These are phyloP conservation scores for Lepus europaeus DNA, from an alignment of 2,113 vertebrate species.

Conservation along the genomic window DNA sequence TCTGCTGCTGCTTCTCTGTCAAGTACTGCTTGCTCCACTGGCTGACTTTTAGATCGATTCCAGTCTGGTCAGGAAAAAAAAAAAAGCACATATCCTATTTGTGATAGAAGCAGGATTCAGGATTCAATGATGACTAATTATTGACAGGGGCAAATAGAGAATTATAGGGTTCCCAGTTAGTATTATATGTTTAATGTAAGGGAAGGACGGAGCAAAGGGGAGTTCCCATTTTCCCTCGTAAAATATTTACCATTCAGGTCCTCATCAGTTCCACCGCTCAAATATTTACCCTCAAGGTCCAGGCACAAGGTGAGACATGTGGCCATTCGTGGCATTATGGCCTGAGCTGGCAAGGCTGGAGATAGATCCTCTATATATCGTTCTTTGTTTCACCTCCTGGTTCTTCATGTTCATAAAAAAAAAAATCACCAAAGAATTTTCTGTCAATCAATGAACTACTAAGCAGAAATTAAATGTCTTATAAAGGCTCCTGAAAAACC, in stretches of 20 bases:
- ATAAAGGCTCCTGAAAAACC: not conserved
- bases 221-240: constrained; percentile 64
- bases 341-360: not conserved
- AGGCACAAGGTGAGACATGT: constrained; percentile 12
- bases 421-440: not conserved
- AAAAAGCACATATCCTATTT: not conserved
- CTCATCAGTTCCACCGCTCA: constrained; percentile 37
- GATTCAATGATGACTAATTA: constrained; percentile 55
- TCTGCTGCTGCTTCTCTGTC: not conserved
- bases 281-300: constrained; percentile 75
- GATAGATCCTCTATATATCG: not conserved
- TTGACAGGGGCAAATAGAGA: constrained; percentile 62
- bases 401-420: not conserved
- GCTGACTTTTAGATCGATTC: not conserved
- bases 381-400: not conserved
- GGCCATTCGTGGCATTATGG: fast-evolving
- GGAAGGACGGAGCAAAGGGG: constrained; percentile 53
- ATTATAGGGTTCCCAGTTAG: constrained; percentile 44
- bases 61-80: not conserved
- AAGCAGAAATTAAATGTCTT: not conserved
- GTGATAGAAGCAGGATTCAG: constrained; percentile 50
- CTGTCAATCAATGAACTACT: not conserved
- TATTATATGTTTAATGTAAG: constrained; percentile 65
- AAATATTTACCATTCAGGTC: constrained; percentile 72
- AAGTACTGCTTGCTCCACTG: not conserved